Conservation (phyloP, 1,140 invertebrate genomes). For the Littorina saxatilis region DNA sequence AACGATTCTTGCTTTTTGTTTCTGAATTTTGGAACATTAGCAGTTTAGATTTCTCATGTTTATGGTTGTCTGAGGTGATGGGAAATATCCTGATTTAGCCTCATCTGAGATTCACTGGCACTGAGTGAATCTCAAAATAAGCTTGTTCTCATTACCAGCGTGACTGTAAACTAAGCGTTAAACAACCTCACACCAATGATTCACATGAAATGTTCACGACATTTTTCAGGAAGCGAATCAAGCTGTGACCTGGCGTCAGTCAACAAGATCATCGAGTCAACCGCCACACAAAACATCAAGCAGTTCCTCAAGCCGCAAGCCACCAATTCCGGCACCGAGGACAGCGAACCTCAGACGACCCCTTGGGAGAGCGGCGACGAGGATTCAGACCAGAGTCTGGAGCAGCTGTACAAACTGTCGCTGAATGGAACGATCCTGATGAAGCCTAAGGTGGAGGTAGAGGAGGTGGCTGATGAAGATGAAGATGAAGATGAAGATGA, state of each 20-base stretch:
- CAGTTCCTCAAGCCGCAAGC: slow-evolving; percentile 52
- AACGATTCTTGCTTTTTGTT: no score
- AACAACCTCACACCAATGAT: no score
- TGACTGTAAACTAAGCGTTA: neutral
- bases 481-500: neutral
- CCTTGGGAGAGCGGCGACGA: slow-evolving; percentile 26
- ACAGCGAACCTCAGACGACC: slow-evolving; percentile 36
- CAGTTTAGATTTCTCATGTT: no score
- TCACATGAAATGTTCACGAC: no score
- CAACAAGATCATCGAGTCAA: slow-evolving; percentile 67
- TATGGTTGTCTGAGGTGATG: no score
- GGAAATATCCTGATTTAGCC: no score
- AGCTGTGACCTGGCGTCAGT: slow-evolving; percentile 74
- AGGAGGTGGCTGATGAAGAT: no score
- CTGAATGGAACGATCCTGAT: neutral
- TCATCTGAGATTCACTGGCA: no score
- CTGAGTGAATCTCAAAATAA: no score
- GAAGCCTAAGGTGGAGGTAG: neutral
- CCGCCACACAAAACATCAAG: slow-evolving; percentile 63
- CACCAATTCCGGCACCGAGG: slow-evolving; percentile 25
- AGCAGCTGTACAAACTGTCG: slow-evolving; percentile 36
- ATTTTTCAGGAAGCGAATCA: slow-evolving; percentile 70
- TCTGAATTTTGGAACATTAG: no score
- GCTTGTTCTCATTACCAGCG: neutral
- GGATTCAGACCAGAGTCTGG: slow-evolving; percentile 37